A percentile compares a stretch with the other conserved stretches of the same genome.
Evolutionary conservation across 1,140 invertebrate species (phyloP).

Genomic region (Drosophila littoralis): DNA sequence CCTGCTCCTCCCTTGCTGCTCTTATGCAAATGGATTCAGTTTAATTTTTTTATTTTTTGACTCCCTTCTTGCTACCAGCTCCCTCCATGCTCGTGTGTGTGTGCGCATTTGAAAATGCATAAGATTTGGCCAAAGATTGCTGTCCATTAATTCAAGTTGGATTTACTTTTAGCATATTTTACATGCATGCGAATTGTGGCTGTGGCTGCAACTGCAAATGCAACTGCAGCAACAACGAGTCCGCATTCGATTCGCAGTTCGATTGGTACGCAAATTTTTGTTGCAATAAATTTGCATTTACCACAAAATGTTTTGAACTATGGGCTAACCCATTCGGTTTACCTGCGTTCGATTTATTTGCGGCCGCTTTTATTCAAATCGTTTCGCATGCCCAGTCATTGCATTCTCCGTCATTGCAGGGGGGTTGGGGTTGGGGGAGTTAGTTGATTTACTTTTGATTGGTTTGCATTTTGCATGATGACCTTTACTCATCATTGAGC

Average conservation of each 20-base stretch:
- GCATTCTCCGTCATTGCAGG: neutral
- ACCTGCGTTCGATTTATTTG: conserved; percentile 74
- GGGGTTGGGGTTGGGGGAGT: conserved; percentile 32
- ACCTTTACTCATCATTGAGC: conserved; percentile 65
- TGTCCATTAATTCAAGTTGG: conserved; percentile 83
- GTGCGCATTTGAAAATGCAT: conserved; percentile 76
- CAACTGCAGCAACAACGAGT: conserved; percentile 16
- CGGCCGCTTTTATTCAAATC: conserved; percentile 76
- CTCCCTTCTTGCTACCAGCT: neutral
- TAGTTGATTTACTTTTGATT: conserved; percentile 76
- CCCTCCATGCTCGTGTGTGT: neutral
- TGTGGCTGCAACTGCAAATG: conserved; percentile 15
- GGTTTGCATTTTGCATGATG: conserved; percentile 59
- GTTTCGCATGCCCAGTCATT: conserved; percentile 7
- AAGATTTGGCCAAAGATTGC: conserved; percentile 82
- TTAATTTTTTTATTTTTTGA: neutral
- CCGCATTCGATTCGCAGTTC: conserved; percentile 59
- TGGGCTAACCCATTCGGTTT: conserved; percentile 59
- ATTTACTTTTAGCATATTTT: conserved; percentile 83
- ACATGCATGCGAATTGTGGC: conserved; percentile 66
- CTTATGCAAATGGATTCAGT: conserved; percentile 71
- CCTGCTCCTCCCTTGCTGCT: conserved; percentile 47
- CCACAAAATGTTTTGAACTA: conserved; percentile 82
- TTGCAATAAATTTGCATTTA: conserved; percentile 80
- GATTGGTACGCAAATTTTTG: conserved; percentile 69